Evolutionary conservation across 1,140 invertebrate species (phyloP).

Genomic region (Drosophila lacertosa): DNA sequence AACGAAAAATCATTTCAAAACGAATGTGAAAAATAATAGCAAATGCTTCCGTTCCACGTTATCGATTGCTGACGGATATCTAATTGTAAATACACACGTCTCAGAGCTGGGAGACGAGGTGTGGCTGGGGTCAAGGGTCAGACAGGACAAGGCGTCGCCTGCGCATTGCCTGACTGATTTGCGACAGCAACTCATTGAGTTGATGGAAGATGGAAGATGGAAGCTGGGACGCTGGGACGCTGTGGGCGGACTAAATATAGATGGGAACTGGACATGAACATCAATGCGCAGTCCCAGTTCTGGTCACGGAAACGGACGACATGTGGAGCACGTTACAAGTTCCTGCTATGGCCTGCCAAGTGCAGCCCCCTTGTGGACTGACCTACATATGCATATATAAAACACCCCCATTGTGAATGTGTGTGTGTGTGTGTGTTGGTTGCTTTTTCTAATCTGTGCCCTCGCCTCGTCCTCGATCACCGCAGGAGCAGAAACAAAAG

Average conservation of each 20-base stretch:
- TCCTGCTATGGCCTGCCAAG: conserved; percentile 17
- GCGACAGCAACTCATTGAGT: conserved; percentile 40
- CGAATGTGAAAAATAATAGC: conserved; percentile 70
- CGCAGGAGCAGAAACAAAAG: conserved; percentile 35
- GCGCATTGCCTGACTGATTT: conserved; percentile 62
- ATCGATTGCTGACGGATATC: conserved; percentile 74
- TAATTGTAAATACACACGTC: conserved; percentile 74
- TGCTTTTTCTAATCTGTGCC: conserved; percentile 40
- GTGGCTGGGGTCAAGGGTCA: conserved; percentile 5
- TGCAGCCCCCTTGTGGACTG: conserved; percentile 40
- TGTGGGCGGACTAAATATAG: background rate
- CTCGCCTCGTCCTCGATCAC: background rate
- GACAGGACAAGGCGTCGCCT: conserved; percentile 11
- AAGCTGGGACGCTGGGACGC: background rate
- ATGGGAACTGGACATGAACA: conserved; percentile 43
- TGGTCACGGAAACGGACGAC: conserved; percentile 63
- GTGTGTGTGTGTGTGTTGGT: conserved; percentile 14
- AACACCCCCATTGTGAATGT: conserved; percentile 50
- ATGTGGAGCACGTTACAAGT: conserved; percentile 63
- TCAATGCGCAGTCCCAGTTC: conserved; percentile 28
- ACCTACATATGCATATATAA: conserved; percentile 75
- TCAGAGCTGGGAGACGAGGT: conserved; percentile 9
- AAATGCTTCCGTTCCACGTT: conserved; percentile 55
- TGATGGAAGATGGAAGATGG: conserved; percentile 34
- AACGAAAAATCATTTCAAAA: conserved; percentile 45